A percentile compares a stretch with the other conserved stretches of the same genome.
These are phyloP conservation scores for Gouania willdenowi DNA, from an alignment of 2,797 vertebrate genomes.

Conservation along the genomic window DNA sequence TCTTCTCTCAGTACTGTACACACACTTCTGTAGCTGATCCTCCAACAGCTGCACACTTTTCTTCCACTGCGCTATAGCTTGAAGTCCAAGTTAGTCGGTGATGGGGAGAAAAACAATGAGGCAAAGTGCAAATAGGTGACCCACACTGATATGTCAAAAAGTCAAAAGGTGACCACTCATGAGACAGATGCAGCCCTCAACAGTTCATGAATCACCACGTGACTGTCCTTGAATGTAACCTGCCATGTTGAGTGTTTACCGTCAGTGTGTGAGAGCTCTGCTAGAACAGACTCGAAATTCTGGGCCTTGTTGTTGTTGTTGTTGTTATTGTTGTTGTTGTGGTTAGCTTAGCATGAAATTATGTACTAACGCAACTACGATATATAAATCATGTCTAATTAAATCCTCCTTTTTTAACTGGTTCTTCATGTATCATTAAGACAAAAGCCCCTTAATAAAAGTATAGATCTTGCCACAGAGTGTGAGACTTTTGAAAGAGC, in stretches of 20 bases:
- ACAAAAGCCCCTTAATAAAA: too few relatives aligned
- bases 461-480: too few relatives aligned
- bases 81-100: slow-evolving; percentile 37
- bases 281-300: not conserved
- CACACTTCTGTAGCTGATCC: slow-evolving; percentile 29
- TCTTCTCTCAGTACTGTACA: slow-evolving; percentile 9
- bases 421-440: too few relatives aligned
- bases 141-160: slow-evolving; percentile 7
- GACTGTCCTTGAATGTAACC: slow-evolving; percentile 32
- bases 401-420: too few relatives aligned
- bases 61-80: slow-evolving; percentile 30
- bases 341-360: too few relatives aligned
- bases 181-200: slow-evolving; percentile 53
- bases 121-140: slow-evolving; percentile 3
- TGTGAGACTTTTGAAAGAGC: too few relatives aligned
- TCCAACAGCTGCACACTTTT: slow-evolving; percentile 55
- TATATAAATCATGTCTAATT: too few relatives aligned
- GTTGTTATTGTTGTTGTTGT: too few relatives aligned
- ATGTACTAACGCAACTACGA: too few relatives aligned
- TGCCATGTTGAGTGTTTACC: slow-evolving; percentile 15
- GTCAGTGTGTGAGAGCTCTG: not conserved
- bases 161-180: slow-evolving; percentile 30
- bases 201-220: slow-evolving; percentile 45
- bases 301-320: too few relatives aligned
- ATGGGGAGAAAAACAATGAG: slow-evolving; percentile 23